Evolutionary conservation across 2,797 vertebrate genomes (phyloP), one percentile per base, ranked within the genome.

Genomic region (Pelodytes ibericus): DNA sequence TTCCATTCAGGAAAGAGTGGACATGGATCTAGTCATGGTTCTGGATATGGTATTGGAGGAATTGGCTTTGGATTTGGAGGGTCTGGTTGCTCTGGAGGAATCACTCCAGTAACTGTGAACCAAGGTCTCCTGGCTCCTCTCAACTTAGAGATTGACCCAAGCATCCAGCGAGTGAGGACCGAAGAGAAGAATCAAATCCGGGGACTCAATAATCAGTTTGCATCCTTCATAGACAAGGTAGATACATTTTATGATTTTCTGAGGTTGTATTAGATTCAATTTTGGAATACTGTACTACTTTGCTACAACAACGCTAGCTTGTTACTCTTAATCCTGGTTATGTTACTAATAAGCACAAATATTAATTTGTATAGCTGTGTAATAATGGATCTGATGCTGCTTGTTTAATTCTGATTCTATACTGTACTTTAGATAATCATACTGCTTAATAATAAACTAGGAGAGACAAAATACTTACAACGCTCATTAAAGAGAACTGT

Each of bases 151-250:
- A 22, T 73, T 24, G 20, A 65, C 85, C 82, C 85, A 0, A 84
- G 80, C 84, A 92, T 95, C 85, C 94, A 95, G 78, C 81, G 64
- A 1, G 73, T 95, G 80, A 91, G 90, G 4, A 87, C 86, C 51
- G 85, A 94, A 68, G 95, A 96, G 84, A 93, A 94, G 79, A 92
- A 96, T 60, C 91, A 95, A 87, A 95, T 96, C 86, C 95, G 95
- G 88, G 88, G 82, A 1, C 89, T 95, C 49, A 96, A 96, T 85
- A 93, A 95, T 84, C 94, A 93, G 64, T 96, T 96, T 0, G 94
- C 92, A 22, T 88, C 91, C n/a, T 94, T 95, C 85, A 95, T 96
- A 0, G 92, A 95, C 81, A 95, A 95, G 91, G 95, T 95, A 53
- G 41, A 16, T 7, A 44, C 41, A 13, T 44, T 44, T 11, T 11